Conservation (phyloP, 2,113 vertebrate species). For the Seriola rivoliana region DNA sequence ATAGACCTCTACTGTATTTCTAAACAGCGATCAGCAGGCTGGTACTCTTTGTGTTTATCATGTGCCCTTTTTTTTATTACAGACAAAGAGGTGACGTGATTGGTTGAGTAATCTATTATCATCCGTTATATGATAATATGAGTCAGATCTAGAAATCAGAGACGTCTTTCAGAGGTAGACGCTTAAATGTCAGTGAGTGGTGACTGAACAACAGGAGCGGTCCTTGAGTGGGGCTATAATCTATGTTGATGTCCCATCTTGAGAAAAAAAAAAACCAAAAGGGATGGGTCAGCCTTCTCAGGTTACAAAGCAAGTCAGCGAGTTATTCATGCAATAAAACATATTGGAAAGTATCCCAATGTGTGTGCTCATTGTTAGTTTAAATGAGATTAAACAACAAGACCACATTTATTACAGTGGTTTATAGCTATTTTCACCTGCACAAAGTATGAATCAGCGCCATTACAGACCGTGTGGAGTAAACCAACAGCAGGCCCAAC, state of each 20-base stretch:
- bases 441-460: conserved; percentile 70
- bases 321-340: conserved; percentile 28
- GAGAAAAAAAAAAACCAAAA: conserved; percentile 61
- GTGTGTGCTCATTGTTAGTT: neutral
- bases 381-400: neutral
- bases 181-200: conserved; percentile 51
- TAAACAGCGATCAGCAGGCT: conserved; percentile 32
- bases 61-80: conserved; percentile 13
- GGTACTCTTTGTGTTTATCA: conserved; percentile 63
- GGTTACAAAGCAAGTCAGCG: conserved; percentile 63
- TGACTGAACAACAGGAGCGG: conserved; percentile 50
- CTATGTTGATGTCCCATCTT: conserved; percentile 71
- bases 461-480: conserved; percentile 39
- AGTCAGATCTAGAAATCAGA: conserved; percentile 30
- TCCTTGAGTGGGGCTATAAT: conserved; percentile 38
- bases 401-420: neutral
- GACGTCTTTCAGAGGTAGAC: conserved; percentile 23
- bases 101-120: conserved; percentile 40
- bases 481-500: conserved; percentile 40
- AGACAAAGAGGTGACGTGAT: conserved; percentile 70
- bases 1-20: conserved; percentile 19
- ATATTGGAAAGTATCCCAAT: neutral
- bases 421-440: conserved; percentile 51
- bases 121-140: neutral
- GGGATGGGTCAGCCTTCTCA: conserved; percentile 79